Evolutionary conservation across 2,113 vertebrate genomes (phyloP), one percentile per base, ranked within the genome.

Genomic region (Alligator mississippiensis): DNA sequence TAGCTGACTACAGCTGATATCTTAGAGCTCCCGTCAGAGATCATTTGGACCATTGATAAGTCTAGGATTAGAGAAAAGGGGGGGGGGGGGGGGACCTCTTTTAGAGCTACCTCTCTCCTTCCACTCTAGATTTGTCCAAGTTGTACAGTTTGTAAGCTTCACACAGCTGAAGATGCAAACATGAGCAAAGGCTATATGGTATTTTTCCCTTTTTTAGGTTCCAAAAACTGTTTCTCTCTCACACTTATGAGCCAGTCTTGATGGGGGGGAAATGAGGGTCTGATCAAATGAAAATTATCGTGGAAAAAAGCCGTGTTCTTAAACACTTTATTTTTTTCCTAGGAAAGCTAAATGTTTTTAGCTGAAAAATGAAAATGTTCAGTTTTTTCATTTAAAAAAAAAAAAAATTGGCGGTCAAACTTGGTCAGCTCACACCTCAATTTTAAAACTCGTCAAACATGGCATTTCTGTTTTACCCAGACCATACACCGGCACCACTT

Each of bases 401-500:
- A 60, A 70, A n/a, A 6, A 17, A 34, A 47, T 47, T 47, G 47
- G 47, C 47, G 9, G 47, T 47, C 5, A 80, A 70, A 57, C 79
- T 63, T 22, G 27, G 47, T 19, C 27, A 57, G 66, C n/a, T 55
- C 82, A 2, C 1, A 21, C 58, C 92, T 90, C 84, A 83, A 6
- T 4, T 14, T 77, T 63, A 11, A 47, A 8, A 72, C 2, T 57
- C 83, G 22, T 63, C 78, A 1, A 58, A 18, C 83, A 55, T 28
- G 83, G 68, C 76, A 38, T 80, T 93, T 72, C n/a, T 62, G 6
- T 76, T 81, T 70, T 91, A 17, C 30, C 58, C n/a, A 5, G 0
- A 22, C 25, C 25, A 22, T 60, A 6, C 25, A 79, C 66, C 0
- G 0, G 0, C 54, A 75, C 19, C 66, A 16, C 63, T 9, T 66